Evolutionary conservation across 1,140 invertebrate genomes (phyloP), one percentile per base, ranked within the genome.

Genomic region (Musca vetustissima): DNA sequence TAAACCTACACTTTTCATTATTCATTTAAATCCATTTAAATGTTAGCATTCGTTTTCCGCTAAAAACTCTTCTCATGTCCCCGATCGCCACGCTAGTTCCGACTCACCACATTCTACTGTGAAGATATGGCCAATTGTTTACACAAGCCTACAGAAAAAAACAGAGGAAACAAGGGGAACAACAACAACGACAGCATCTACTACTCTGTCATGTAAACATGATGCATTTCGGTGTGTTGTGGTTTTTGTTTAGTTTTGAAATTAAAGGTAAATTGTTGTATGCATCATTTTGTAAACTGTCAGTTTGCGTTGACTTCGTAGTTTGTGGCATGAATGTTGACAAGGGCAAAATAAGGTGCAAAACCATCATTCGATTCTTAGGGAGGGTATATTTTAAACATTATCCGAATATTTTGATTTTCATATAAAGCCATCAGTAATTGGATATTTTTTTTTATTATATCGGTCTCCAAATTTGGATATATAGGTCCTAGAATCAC

Each of bases 201-300:
- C 57, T 36, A 19, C 28, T 61, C 57, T 61, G 55, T 36, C 57
- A 61, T 61, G 57, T 61, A 43, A 61, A 61, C 57, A 61, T 43
- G 57, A 61, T 61, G 57, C 57, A 61, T 61, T 61, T 61, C 57
- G 36, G 57, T 36, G 57, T 61, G n/a, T n/a, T n/a, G 57, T 43
- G 57, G 17, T 61, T 61, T 61, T 61, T 61, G 57, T 61, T 61
- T 61, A 61, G 57, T 36, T 61, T 61, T 61, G 36, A 61, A 61
- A 61, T 61, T 36, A 61, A 61, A 61, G 57, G 57, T 61, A 61
- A 61, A 61, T 61, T 61, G 57, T 61, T 61, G 32, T 61, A 61
- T 61, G 57, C 57, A 61, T 61, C 57, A 21, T 61, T 61, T 61
- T 61, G 57, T 61, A 61, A 61, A 61, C 57, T 61, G 57, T 61